Evolutionary conservation across 2,113 vertebrate genomes (phyloP), one percentile per base, ranked within the genome.

Genomic region (Clarias magur): DNA sequence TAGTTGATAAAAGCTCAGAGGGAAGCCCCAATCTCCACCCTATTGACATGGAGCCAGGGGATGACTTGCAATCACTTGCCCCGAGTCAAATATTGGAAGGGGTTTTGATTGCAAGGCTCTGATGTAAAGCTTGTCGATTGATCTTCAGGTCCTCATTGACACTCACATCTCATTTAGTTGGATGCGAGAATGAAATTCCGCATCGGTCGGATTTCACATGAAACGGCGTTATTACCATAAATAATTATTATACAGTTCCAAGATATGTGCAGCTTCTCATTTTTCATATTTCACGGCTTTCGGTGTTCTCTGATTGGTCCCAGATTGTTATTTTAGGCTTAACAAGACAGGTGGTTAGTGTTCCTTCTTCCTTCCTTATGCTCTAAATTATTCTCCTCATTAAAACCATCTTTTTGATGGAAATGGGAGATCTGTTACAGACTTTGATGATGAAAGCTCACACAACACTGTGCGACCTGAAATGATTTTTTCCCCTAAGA

Each of bases 1-100:
- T 90, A 90, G 67, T 84, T 88, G 89, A 90, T 90, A 90, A 83
- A 89, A 87, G 87, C 21, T 25, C 73, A 63, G 62, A 38, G 82
- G 79, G 62, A 85, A 83, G 10, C 85, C 19, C 85, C 80, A 82
- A 85, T 85, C 48, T 87, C 82, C 80, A 79, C 38, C 76, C 56
- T 67, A 73, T 72, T 88, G 88, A 75, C 68, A 78, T n/a, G 60
- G 30, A 67, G 80, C 80, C 86, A 89, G 3, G 38, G 86, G 30
- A 75, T 9, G 53, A 80, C 48, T 17, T 85, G 68, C 67, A 86
- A 79, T 81, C 59, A 72, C 65, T 67, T 63, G 62, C 42, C 63
- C 3, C 3, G 4, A 88, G 72, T 72, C 53, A n/a, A 86, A 86
- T 83, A 65, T 70, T 76, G 84, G 81, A 89, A 83, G 7, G 34